These are phyloP conservation scores for Gnathonemus longibarbis DNA, from an alignment of 2,113 vertebrate genomes.

Conservation along the genomic window DNA sequence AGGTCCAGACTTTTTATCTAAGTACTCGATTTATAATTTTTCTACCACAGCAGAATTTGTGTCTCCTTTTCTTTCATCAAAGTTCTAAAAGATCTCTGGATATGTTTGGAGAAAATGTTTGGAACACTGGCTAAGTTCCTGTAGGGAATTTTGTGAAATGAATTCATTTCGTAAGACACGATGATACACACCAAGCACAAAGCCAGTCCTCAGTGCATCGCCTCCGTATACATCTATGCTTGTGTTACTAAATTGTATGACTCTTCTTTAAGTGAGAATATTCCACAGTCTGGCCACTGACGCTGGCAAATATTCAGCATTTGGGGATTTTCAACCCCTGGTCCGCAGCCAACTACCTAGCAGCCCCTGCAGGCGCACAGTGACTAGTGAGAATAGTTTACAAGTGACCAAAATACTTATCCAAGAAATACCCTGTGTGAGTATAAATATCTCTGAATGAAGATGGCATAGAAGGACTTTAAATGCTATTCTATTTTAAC, in stretches of 20 bases:
- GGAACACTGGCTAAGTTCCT: background rate
- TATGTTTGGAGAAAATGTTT: background rate
- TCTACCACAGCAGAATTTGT: no score
- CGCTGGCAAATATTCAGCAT: background rate
- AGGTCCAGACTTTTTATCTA: no score
- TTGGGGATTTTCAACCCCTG: background rate
- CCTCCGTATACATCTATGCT: background rate
- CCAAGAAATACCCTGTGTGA: background rate
- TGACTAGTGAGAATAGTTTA: background rate
- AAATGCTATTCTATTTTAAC: background rate
- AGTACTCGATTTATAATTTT: no score
- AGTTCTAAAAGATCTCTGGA: background rate
- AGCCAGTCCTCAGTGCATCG: background rate
- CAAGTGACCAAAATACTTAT: constrained; percentile 5
- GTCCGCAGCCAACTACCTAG: background rate
- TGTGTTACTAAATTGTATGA: background rate
- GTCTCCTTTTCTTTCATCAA: background rate
- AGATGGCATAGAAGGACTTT: background rate
- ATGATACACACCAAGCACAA: background rate
- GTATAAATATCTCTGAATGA: constrained; percentile 8
- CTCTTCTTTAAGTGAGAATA: background rate
- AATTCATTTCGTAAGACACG: background rate
- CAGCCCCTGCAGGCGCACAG: background rate
- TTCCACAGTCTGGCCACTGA: background rate
- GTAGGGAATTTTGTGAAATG: background rate